Evolutionary conservation across 2,888 invertebrate genomes (phyloP).

Genomic region (Hanleya hanleyi): DNA sequence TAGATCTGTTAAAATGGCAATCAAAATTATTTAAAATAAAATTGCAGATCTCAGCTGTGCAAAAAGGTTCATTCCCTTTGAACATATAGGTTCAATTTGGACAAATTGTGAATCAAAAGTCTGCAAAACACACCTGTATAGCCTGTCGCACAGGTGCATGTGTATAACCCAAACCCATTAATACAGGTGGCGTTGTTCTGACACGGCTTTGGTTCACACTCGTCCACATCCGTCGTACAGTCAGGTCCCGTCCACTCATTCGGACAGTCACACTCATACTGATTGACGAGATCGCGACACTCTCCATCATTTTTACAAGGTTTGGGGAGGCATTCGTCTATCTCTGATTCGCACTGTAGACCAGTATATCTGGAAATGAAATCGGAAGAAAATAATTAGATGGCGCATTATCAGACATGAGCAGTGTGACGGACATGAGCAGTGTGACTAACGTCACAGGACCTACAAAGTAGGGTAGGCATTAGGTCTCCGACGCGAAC

Average conservation of each 20-base stretch:
- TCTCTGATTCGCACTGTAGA: background rate
- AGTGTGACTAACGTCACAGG: too few species aligned
- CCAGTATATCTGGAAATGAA: background rate
- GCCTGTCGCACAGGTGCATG: slow-evolving; percentile 45
- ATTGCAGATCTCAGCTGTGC: background rate
- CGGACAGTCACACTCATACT: slow-evolving; percentile 46
- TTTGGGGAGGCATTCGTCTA: slow-evolving; percentile 74
- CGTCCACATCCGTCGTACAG: slow-evolving; percentile 83
- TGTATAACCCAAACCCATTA: slow-evolving; percentile 44
- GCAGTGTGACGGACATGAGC: too few species aligned
- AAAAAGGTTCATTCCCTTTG: background rate
- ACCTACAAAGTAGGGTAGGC: too few species aligned
- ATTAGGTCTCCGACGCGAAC: too few species aligned
- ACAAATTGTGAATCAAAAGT: too few species aligned
- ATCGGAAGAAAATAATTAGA: too few species aligned
- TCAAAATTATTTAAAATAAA: background rate
- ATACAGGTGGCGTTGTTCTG: slow-evolving; percentile 93
- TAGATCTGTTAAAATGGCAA: too few species aligned
- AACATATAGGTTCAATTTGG: too few species aligned
- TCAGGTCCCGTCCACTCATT: slow-evolving; percentile 52
- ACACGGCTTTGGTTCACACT: slow-evolving; percentile 96
- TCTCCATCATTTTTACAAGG: slow-evolving; percentile 60
- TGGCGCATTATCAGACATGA: too few species aligned
- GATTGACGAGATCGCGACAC: slow-evolving; percentile 35
- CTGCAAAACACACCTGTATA: too few species aligned